These are phyloP conservation scores for Zaprionus kolodkinae DNA, from an alignment of 1,140 invertebrate genomes.

Conservation along the genomic window DNA sequence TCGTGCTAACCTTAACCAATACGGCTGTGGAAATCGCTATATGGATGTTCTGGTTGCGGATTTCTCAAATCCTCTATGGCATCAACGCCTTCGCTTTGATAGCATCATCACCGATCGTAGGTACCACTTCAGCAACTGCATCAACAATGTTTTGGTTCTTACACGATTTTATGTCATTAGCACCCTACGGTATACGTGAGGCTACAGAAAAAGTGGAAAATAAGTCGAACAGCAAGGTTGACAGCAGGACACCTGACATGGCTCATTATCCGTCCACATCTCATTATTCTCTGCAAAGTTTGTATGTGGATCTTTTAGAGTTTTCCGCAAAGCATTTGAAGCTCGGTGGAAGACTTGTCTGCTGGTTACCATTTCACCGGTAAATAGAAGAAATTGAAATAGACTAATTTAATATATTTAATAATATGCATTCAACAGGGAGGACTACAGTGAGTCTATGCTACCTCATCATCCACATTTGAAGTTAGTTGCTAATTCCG, in stretches of 20 bases:
- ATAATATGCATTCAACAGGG: conserved; percentile 84
- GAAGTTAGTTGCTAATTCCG: conserved; percentile 91
- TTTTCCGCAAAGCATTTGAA: conserved; percentile 92
- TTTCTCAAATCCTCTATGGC: conserved; percentile 93
- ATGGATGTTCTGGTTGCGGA: conserved; percentile 96
- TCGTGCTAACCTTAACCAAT: conserved; percentile 93
- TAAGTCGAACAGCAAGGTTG: conserved; percentile 86
- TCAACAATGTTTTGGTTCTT: neutral
- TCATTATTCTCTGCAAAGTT: conserved; percentile 92
- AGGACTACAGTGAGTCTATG: conserved; percentile 90
- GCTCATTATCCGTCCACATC: conserved; percentile 90
- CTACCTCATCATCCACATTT: conserved; percentile 93
- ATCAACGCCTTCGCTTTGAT: conserved; percentile 89
- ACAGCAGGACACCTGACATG: conserved; percentile 53
- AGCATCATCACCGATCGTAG: conserved; percentile 97
- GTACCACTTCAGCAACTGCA: conserved; percentile 75
- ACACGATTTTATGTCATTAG: conserved; percentile 86
- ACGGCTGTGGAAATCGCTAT: conserved; percentile 90
- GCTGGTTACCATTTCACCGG: conserved; percentile 96
- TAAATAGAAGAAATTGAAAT: conserved; percentile 71
- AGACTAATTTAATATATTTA: neutral
- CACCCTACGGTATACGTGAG: conserved; percentile 98
- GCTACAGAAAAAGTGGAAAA: conserved; percentile 93
- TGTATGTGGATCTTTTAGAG: conserved; percentile 92
- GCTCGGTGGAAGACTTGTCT: conserved; percentile 92